Percentiles rank a stretch among this genome's conserved stretches.
These are phyloP conservation scores for Drosophila pallidifrons DNA, from an alignment of 1,140 invertebrate species.

Conservation along the genomic window DNA sequence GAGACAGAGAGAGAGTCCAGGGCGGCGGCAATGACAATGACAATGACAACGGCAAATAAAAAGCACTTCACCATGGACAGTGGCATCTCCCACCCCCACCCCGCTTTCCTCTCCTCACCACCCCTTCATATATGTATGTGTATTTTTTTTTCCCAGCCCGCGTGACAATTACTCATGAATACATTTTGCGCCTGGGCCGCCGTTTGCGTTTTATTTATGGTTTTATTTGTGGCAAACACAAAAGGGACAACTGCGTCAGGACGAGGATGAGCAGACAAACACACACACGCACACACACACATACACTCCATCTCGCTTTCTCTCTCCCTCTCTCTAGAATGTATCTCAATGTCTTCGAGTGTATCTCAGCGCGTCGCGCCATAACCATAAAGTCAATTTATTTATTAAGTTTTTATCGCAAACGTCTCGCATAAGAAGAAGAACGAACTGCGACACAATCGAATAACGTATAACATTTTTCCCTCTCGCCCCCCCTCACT, in stretches of 20 bases:
- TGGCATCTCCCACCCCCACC: constrained; percentile 8
- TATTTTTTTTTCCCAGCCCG: constrained; percentile 20
- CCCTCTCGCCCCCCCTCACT: not conserved
- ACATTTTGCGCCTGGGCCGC: constrained; percentile 79
- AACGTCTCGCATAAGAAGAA: constrained; percentile 57
- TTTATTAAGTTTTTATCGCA: constrained; percentile 82
- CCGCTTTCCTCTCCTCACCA: not conserved
- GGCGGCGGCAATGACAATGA: constrained; percentile 6
- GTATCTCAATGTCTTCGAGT: constrained; percentile 39
- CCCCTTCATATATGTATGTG: not conserved
- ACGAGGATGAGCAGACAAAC: constrained; percentile 21
- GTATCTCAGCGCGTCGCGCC: constrained; percentile 58
- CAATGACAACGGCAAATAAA: constrained; percentile 22
- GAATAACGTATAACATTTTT: not conserved
- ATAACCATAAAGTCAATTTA: constrained; percentile 80
- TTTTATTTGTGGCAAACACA: constrained; percentile 83
- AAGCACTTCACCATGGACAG: constrained; percentile 42
- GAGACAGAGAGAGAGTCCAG: no score
- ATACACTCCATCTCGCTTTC: not conserved
- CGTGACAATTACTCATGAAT: constrained; percentile 84
- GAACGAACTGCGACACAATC: constrained; percentile 24
- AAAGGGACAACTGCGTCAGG: constrained; percentile 53
- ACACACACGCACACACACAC: constrained; percentile 14
- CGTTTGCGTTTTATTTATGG: constrained; percentile 83
- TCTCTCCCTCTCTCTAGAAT: constrained; percentile 27